phyloP scores from a whole-genome alignment of 2,113 vertebrate genomes.

The Hoplias malabaricus region DNA sequence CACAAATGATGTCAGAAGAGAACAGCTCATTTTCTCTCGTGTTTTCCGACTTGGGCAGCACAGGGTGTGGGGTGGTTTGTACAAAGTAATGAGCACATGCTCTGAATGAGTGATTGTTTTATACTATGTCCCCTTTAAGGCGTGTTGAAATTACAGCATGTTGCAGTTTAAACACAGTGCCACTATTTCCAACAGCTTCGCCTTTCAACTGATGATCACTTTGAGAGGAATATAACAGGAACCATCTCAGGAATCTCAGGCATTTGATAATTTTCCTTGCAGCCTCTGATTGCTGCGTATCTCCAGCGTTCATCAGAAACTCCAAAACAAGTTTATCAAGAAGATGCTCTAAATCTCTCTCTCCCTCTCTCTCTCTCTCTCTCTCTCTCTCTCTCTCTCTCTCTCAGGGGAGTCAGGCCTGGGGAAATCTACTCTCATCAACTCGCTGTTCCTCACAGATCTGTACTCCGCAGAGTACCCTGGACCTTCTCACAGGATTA shows the following conservation, averaged over 20 bases:
- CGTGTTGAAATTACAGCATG: no score
- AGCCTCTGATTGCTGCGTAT: background rate
- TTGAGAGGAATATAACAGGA: slow-evolving; percentile 44
- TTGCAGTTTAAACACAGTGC: no score
- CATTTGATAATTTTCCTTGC: background rate
- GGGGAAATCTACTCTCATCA: slow-evolving; percentile 97
- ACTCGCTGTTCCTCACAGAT: slow-evolving; percentile 96
- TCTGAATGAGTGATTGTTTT: no score
- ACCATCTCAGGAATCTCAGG: slow-evolving; percentile 50
- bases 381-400: slow-evolving; percentile 50
- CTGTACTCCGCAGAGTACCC: slow-evolving; percentile 93
- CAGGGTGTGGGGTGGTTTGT: no score
- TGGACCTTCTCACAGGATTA: slow-evolving; percentile 94
- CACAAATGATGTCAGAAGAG: no score
- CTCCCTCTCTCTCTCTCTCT: slow-evolving; percentile 56
- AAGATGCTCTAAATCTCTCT: slow-evolving; percentile 22
- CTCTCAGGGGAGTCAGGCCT: slow-evolving; percentile 91
- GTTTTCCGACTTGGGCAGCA: no score
- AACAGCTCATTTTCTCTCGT: no score
- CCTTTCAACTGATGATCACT: slow-evolving; percentile 5
- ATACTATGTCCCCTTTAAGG: no score
- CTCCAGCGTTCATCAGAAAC: slow-evolving; percentile 15
- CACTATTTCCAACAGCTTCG: no score
- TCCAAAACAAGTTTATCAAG: slow-evolving; percentile 14
- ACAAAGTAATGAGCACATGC: no score